These are phyloP conservation scores for Drosophila suboccidentalis DNA, from an alignment of 2,888 invertebrate genomes.

Conservation along the genomic window DNA sequence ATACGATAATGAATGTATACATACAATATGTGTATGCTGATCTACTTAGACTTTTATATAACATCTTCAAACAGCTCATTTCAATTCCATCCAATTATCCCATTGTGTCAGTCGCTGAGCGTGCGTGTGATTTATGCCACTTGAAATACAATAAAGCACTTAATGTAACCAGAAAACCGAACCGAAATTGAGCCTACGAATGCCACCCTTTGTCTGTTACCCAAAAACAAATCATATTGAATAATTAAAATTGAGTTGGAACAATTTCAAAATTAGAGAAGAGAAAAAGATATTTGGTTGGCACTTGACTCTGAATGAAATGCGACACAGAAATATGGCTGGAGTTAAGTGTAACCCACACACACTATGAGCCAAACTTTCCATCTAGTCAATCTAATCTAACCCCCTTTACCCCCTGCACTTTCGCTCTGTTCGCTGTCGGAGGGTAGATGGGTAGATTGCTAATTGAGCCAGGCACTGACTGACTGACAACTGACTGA, in stretches of 20 bases:
- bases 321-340: constrained; percentile 14
- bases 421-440: neutral
- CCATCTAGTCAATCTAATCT: constrained; percentile 18
- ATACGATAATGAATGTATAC: constrained; percentile 4
- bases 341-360: constrained; percentile 47
- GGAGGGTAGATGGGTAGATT: constrained; percentile 1
- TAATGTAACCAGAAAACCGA: constrained; percentile 36
- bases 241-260: constrained; percentile 54
- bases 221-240: constrained; percentile 30
- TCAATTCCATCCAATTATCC: constrained; percentile 72
- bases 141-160: constrained; percentile 67
- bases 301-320: constrained; percentile 71
- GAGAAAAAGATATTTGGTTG: constrained; percentile 17
- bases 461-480: constrained; percentile 56
- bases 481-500: constrained; percentile 62
- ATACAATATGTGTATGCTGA: constrained; percentile 6
- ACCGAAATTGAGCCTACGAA: neutral
- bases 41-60: constrained; percentile 26
- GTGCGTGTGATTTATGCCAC: constrained; percentile 74
- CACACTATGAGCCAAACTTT: constrained; percentile 24
- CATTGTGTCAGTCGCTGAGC: constrained; percentile 62
- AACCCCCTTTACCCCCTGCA: neutral
- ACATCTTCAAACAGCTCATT: constrained; percentile 63
- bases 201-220: neutral
- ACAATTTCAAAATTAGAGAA: constrained; percentile 23